Conservation (phyloP, 2,888 invertebrate species). For the Pilophorus perplexus region DNA sequence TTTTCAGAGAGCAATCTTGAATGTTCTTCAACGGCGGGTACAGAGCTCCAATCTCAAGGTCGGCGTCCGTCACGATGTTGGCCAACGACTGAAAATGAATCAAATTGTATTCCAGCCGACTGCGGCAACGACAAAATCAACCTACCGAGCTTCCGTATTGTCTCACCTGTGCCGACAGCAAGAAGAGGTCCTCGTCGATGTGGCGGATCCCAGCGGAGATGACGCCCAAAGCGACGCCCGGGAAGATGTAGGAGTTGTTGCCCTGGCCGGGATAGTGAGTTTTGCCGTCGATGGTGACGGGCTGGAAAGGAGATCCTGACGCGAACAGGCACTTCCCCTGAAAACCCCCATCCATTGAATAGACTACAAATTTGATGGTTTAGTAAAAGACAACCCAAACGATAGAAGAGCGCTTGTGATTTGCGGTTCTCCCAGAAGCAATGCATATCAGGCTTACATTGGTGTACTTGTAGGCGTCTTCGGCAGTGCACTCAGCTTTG, state of each 20-base stretch:
- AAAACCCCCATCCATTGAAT: no score
- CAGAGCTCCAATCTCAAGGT: constrained; percentile 79
- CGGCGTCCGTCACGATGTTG: constrained; percentile 72
- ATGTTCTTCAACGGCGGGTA: constrained; percentile 88
- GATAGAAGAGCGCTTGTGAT: no score
- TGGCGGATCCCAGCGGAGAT: constrained; percentile 84
- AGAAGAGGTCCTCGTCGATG: constrained; percentile 88
- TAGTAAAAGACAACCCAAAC: no score
- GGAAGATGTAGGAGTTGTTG: constrained; percentile 97
- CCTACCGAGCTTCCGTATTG: no score
- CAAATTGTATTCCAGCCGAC: not conserved
- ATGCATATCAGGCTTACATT: constrained; percentile 63
- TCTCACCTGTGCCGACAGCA: constrained; percentile 81
- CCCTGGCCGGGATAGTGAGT: constrained; percentile 91
- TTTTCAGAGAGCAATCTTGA: constrained; percentile 79
- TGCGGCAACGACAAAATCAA: no score
- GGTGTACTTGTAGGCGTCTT: constrained; percentile 85
- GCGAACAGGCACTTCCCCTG: constrained; percentile 91
- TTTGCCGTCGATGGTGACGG: constrained; percentile 76
- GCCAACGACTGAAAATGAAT: constrained; percentile 66
- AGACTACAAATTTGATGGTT: not conserved
- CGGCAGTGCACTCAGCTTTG: constrained; percentile 99
- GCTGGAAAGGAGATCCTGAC: constrained; percentile 93
- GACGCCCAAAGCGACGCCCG: constrained; percentile 89
- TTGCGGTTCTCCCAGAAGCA: no score